These are phyloP conservation scores for Clivina fossor DNA, from an alignment of 2,888 invertebrate species.

Conservation along the genomic window DNA sequence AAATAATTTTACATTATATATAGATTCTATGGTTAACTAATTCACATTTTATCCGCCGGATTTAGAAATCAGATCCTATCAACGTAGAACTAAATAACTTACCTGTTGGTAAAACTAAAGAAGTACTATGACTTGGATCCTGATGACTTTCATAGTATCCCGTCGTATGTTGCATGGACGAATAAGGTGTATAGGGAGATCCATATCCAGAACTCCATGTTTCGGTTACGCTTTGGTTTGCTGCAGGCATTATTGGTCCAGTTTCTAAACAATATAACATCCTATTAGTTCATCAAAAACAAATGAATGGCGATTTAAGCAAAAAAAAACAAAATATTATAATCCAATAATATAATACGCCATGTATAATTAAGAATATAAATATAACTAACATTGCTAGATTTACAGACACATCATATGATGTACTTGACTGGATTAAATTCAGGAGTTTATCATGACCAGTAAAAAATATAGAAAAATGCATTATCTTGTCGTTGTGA, in stretches of 20 bases:
- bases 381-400: too few species aligned
- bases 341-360: too few species aligned
- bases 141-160: slow-evolving; percentile 54
- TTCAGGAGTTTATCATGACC: too few species aligned
- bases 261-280: background rate
- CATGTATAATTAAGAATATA: too few species aligned
- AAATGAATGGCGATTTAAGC: background rate
- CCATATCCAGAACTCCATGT: slow-evolving; percentile 49
- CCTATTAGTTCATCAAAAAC: background rate
- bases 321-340: too few species aligned
- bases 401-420: too few species aligned
- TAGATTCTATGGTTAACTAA: too few species aligned
- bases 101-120: slow-evolving; percentile 66
- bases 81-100: slow-evolving; percentile 29
- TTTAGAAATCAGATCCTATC: background rate
- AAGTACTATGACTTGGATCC: slow-evolving; percentile 55
- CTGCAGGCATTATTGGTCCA: slow-evolving; percentile 57
- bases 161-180: slow-evolving; percentile 52
- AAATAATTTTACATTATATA: too few species aligned
- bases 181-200: slow-evolving; percentile 57
- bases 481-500: too few species aligned
- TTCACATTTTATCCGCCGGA: background rate
- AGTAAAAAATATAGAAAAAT: too few species aligned
- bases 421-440: too few species aligned
- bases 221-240: slow-evolving; percentile 40